These are phyloP conservation scores for Limnephilus marmoratus DNA, from an alignment of 2,888 invertebrate species.

Conservation along the genomic window DNA sequence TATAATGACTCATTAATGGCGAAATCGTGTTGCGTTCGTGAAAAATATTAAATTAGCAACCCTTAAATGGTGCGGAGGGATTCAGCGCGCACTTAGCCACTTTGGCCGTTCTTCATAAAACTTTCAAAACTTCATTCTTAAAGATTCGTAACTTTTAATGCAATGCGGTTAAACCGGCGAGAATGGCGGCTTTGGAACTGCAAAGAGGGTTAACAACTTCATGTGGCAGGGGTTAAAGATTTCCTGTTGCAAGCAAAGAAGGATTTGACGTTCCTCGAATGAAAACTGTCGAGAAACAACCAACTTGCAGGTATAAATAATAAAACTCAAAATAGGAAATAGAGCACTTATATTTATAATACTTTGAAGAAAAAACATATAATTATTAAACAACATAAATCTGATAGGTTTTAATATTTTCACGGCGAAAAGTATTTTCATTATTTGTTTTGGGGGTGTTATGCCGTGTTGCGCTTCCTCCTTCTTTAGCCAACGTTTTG, in stretches of 20 bases:
- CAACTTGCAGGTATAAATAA: neutral
- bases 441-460: too few relatives aligned
- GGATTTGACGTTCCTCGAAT: neutral
- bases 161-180: slow-evolving; percentile 53
- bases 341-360: too few relatives aligned
- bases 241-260: slow-evolving; percentile 22
- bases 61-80: slow-evolving; percentile 5
- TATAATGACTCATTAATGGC: neutral
- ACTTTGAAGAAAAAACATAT: too few relatives aligned
- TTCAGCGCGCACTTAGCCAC: slow-evolving; percentile 9
- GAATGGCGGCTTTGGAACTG: slow-evolving; percentile 40
- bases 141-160: slow-evolving; percentile 62
- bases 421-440: too few relatives aligned
- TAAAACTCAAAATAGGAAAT: neutral
- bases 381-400: too few relatives aligned
- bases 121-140: slow-evolving; percentile 55
- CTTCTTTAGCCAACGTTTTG: too few relatives aligned
- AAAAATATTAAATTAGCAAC: neutral
- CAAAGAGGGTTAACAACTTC: slow-evolving; percentile 48
- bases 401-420: too few relatives aligned
- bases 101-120: slow-evolving; percentile 59
- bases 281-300: neutral
- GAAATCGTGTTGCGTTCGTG: neutral
- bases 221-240: slow-evolving; percentile 32
- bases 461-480: too few relatives aligned